Conservation (phyloP, 1,140 invertebrate species). For the Drosophila oshimai region DNA sequence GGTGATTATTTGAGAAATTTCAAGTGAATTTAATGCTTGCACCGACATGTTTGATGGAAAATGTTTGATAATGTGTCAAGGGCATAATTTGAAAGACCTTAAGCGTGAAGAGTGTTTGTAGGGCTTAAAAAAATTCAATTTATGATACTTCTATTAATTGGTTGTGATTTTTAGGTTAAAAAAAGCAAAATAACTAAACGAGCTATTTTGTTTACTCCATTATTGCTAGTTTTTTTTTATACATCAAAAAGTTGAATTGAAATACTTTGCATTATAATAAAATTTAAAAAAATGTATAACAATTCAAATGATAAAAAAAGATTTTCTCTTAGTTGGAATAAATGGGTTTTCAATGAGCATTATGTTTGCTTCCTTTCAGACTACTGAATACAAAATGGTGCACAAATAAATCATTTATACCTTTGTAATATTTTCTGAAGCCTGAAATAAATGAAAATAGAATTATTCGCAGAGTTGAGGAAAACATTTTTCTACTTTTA, state of each 20-base stretch:
- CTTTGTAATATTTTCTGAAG: too few species aligned
- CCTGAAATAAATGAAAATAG: background rate
- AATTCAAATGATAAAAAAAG: background rate
- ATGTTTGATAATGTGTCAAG: conserved; percentile 2
- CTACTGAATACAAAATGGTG: background rate
- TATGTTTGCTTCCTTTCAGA: background rate
- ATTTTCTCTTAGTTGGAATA: too few species aligned
- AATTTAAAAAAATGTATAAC: too few species aligned
- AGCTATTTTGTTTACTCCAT: too few species aligned
- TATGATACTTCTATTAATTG: too few species aligned
- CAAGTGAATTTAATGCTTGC: conserved; percentile 23
- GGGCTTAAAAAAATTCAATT: background rate
- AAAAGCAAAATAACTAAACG: too few species aligned
- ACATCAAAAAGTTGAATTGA: too few species aligned
- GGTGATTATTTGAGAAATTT: conserved; percentile 26
- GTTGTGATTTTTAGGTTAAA: background rate
- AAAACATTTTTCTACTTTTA: background rate
- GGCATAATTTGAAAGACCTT: conserved; percentile 6
- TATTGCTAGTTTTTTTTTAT: too few species aligned
- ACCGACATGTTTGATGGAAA: conserved; percentile 11
- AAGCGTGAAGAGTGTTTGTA: background rate
- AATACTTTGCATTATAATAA: too few species aligned
- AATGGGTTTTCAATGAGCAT: background rate
- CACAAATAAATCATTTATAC: too few species aligned
- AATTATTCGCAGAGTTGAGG: background rate